Conservation (phyloP, 2,888 invertebrate species). For the Meliscaeva auricollis region DNA sequence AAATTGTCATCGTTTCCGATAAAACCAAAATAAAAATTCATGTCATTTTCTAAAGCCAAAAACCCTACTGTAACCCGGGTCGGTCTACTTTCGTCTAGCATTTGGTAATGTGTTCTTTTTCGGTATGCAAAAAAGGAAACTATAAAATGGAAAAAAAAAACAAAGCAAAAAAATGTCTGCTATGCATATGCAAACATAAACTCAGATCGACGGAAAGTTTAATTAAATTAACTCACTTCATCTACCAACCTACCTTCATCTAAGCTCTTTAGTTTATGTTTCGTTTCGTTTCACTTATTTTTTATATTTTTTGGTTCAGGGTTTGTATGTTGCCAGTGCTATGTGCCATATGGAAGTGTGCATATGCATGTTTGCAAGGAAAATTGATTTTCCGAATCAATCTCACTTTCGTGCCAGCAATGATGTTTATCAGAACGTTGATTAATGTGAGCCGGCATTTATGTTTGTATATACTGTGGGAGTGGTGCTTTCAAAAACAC, state of each 20-base stretch:
- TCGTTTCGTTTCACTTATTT: slow-evolving; percentile 28
- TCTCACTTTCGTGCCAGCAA: slow-evolving; percentile 61
- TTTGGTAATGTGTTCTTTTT: neutral
- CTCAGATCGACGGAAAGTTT: slow-evolving; percentile 56
- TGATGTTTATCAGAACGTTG: slow-evolving; percentile 71
- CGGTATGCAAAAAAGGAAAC: slow-evolving; percentile 48
- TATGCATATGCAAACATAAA: slow-evolving; percentile 61
- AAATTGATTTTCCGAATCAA: slow-evolving; percentile 71
- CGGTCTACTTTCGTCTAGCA: slow-evolving; percentile 5
- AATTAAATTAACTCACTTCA: slow-evolving; percentile 68
- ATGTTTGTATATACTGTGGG: slow-evolving; percentile 25
- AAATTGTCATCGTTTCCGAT: too few species aligned
- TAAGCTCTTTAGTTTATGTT: slow-evolving; percentile 46
- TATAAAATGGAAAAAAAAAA: neutral
- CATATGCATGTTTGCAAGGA: slow-evolving; percentile 44
- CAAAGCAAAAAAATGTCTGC: slow-evolving; percentile 18
- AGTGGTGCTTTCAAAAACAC: slow-evolving; percentile 20
- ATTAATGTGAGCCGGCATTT: slow-evolving; percentile 50
- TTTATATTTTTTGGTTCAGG: slow-evolving; percentile 30
- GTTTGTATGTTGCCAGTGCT: neutral
- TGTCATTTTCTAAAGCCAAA: neutral
- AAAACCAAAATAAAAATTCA: neutral
- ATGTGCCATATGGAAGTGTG: neutral
- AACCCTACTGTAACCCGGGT: slow-evolving; percentile 1
- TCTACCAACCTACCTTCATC: slow-evolving; percentile 9